Evolutionary conservation across 2,888 invertebrate genomes (phyloP), one percentile per base, ranked within the genome.

Genomic region (Metalampra italica): DNA sequence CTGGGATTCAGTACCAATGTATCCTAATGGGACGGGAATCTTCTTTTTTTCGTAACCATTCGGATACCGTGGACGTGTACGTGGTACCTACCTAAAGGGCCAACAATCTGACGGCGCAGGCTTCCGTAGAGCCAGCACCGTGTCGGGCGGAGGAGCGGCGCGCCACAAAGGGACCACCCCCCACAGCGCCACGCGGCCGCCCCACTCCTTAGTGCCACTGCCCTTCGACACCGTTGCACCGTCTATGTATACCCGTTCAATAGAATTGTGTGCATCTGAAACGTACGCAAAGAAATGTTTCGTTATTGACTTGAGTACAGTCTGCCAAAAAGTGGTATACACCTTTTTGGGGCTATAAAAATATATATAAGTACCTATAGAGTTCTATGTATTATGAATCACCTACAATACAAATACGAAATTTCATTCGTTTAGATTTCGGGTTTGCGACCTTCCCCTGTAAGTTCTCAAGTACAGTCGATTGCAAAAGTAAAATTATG

Each of bases 1-100:
- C n/a, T n/a, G n/a, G n/a, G n/a, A n/a, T n/a, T n/a, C n/a, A n/a
- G n/a, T n/a, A n/a, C n/a, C n/a, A n/a, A n/a, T n/a, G n/a, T n/a
- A n/a, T n/a, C n/a, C n/a, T n/a, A n/a, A n/a, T n/a, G n/a, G n/a
- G n/a, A n/a, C n/a, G n/a, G n/a, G n/a, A n/a, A n/a, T n/a, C n/a
- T n/a, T n/a, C n/a, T n/a, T n/a, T n/a, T n/a, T n/a, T n/a, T n/a
- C n/a, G n/a, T n/a, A n/a, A n/a, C n/a, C n/a, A n/a, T n/a, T n/a
- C n/a, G n/a, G n/a, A n/a, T n/a, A n/a, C n/a, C n/a, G n/a, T n/a
- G n/a, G n/a, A n/a, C n/a, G n/a, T n/a, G n/a, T n/a, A n/a, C n/a
- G n/a, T n/a, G n/a, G n/a, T n/a, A n/a, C n/a, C n/a, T 57, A 85
- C 88, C 75, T 76, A 57, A 87, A 82, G 48, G 89, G 82, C 88